A percentile compares a stretch with the other conserved stretches of the same genome.
Evolutionary conservation across 2,888 invertebrate species (phyloP).

Genomic region (Thera obeliscata): DNA sequence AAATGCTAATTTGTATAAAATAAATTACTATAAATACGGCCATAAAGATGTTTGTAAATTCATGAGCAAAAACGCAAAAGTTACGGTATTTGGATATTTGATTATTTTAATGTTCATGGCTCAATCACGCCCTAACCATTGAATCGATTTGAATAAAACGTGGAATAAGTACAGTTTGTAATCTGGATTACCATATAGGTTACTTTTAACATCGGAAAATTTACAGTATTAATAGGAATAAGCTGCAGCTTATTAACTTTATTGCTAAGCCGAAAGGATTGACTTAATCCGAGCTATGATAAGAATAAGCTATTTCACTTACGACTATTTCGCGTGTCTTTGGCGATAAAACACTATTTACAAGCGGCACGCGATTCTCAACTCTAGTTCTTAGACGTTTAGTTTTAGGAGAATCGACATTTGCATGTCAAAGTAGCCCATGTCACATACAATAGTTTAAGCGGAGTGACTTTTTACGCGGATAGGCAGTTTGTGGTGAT

Average conservation of each 20-base stretch:
- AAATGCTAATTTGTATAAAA: too few species aligned
- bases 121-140: too few species aligned
- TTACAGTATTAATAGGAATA: too few species aligned
- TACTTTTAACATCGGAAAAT: too few species aligned
- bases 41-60: too few species aligned
- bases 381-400: constrained; percentile 8
- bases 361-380: constrained; percentile 12
- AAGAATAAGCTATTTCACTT: constrained; percentile 38
- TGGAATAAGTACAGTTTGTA: too few species aligned
- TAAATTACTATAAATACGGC: too few species aligned
- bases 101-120: too few species aligned
- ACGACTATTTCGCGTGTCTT: constrained; percentile 39
- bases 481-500: constrained; percentile 23
- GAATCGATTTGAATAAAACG: too few species aligned
- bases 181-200: too few species aligned
- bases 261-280: constrained; percentile 23
- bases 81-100: too few species aligned
- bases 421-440: constrained; percentile 32
- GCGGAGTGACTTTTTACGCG: constrained; percentile 29
- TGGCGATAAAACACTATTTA: constrained; percentile 28
- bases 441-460: constrained; percentile 27
- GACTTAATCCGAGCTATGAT: constrained; percentile 28
- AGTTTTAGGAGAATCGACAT: constrained; percentile 2
- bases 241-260: constrained; percentile 19
- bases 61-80: too few species aligned